phyloP scores from a whole-genome alignment of 1,140 invertebrate genomes.

The Mactra quadrangularis region DNA sequence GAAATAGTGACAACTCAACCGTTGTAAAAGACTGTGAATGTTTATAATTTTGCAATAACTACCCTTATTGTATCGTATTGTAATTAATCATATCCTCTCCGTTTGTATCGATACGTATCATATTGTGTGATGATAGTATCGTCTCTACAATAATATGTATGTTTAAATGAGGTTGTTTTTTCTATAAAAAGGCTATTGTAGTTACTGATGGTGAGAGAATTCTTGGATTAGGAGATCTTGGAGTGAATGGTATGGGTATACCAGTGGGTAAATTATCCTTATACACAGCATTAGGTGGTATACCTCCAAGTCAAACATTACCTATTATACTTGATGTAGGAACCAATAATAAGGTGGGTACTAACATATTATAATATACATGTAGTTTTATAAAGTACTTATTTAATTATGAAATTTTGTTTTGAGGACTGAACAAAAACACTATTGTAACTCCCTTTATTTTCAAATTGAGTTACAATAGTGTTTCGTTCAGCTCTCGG shows the following conservation, averaged over 20 bases:
- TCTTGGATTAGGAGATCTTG: slow-evolving; percentile 82
- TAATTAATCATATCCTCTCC: too few relatives aligned
- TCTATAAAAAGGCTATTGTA: slow-evolving; percentile 86
- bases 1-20: too few relatives aligned
- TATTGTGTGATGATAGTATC: too few relatives aligned
- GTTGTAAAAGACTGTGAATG: too few relatives aligned
- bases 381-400: not conserved
- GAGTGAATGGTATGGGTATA: slow-evolving; percentile 84
- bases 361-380: not conserved
- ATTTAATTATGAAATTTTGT: not conserved
- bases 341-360: slow-evolving; percentile 81
- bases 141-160: too few relatives aligned
- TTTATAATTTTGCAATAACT: too few relatives aligned
- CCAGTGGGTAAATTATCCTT: slow-evolving; percentile 83
- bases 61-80: too few relatives aligned
- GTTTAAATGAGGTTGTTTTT: too few relatives aligned
- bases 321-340: slow-evolving; percentile 82
- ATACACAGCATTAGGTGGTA: slow-evolving; percentile 82
- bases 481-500: too few relatives aligned
- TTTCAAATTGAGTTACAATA: too few relatives aligned
- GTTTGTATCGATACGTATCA: too few relatives aligned
- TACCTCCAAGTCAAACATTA: slow-evolving; percentile 79
- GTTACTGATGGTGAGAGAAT: slow-evolving; percentile 83
- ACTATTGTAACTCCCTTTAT: too few relatives aligned
- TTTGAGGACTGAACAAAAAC: not conserved